Percentiles rank a stretch among this genome's conserved stretches.
Evolutionary conservation across 2,797 vertebrate species (phyloP).

Genomic region (Protosalanx chinensis): DNA sequence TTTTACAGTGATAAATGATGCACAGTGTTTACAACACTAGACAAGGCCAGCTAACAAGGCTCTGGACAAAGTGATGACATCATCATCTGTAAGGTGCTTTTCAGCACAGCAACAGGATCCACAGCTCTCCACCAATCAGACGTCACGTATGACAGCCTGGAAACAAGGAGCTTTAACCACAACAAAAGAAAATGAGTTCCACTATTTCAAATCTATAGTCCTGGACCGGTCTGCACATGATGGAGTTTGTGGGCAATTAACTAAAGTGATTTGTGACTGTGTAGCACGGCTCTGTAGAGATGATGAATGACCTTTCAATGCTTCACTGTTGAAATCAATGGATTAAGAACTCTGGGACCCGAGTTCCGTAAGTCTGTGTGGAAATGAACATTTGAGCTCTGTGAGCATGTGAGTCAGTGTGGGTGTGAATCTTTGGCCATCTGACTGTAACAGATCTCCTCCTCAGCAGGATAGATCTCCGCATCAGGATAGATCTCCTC

Average conservation of each 20-base stretch:
- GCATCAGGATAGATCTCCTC: too few relatives aligned
- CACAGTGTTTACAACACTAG: too few relatives aligned
- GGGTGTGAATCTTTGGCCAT: background rate
- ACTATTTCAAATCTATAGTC: background rate
- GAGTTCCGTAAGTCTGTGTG: conserved; percentile 17
- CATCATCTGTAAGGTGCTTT: background rate
- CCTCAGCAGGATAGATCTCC: too few relatives aligned
- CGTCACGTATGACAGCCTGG: background rate
- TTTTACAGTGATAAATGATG: too few relatives aligned
- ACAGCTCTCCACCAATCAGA: background rate
- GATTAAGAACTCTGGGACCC: conserved; percentile 33
- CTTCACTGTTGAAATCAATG: conserved; percentile 45
- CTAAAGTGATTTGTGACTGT: conserved; percentile 55
- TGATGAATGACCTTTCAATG: conserved; percentile 49
- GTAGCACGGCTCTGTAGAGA: conserved; percentile 34
- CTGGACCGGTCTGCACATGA: background rate
- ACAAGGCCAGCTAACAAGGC: background rate
- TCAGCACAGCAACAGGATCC: background rate
- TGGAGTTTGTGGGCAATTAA: conserved; percentile 37
- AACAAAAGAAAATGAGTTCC: background rate
- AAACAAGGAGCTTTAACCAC: background rate
- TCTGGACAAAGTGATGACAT: background rate
- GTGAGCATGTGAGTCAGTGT: background rate
- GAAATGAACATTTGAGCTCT: background rate
- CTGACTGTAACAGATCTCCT: too few relatives aligned